phyloP scores from a whole-genome alignment of 2,888 invertebrate species.

The Drymonia ruficornis region DNA sequence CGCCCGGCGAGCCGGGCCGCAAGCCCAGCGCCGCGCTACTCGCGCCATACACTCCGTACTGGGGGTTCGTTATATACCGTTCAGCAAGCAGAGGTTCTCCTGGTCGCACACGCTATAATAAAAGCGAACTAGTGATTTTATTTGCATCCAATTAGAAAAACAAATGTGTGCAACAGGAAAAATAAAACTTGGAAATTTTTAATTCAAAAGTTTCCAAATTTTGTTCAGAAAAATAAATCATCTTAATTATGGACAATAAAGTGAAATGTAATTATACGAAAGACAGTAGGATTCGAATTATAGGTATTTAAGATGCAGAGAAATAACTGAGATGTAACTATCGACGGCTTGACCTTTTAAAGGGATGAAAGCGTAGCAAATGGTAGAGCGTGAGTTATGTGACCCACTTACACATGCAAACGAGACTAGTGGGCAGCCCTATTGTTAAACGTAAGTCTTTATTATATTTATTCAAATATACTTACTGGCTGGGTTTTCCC shows the following conservation, averaged over 20 bases:
- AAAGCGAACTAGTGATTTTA: constrained; percentile 24
- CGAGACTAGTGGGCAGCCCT: neutral
- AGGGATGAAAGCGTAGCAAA: constrained; percentile 1
- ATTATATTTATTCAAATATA: constrained; percentile 16
- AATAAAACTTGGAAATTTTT: constrained; percentile 13
- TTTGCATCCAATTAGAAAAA: constrained; percentile 19
- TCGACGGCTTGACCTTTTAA: neutral
- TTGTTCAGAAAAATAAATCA: neutral
- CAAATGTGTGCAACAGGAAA: constrained; percentile 37
- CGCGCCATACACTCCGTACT: constrained; percentile 86
- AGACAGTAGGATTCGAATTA: too few species aligned
- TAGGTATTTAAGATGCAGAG: too few species aligned
- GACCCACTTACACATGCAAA: neutral
- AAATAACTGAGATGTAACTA: too few species aligned
- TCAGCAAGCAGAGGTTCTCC: constrained; percentile 88
- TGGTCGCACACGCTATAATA: constrained; percentile 80
- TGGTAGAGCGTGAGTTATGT: neutral
- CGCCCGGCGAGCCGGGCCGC: constrained; percentile 40
- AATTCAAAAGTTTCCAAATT: constrained; percentile 3
- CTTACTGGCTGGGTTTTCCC: constrained; percentile 76
- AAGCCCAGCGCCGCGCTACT: constrained; percentile 46
- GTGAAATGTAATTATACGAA: too few species aligned
- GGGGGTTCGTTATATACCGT: constrained; percentile 90
- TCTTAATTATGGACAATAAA: too few species aligned
- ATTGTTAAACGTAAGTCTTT: neutral